phyloP scores from a whole-genome alignment of 2,888 invertebrate species.

The Acronicta psi region DNA sequence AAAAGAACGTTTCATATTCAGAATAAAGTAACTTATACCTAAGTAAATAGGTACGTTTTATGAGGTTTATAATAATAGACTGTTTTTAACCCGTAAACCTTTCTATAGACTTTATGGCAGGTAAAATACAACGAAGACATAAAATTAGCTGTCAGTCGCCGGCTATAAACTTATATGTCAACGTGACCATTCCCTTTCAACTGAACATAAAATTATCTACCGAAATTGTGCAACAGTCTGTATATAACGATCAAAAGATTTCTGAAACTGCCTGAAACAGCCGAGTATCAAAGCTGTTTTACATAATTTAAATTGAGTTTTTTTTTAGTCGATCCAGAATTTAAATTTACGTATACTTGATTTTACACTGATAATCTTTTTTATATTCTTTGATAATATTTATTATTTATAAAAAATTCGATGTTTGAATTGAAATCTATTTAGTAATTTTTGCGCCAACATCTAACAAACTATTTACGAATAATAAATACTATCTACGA shows the following conservation, averaged over 20 bases:
- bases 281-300: not conserved
- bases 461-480: no score
- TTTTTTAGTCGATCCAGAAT: no score
- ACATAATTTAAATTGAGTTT: not conserved
- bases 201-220: constrained; percentile 39
- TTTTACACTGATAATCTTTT: no score
- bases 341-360: no score
- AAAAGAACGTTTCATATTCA: no score
- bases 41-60: not conserved
- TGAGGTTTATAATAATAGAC: no score
- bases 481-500: no score
- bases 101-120: constrained; percentile 10
- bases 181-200: constrained; percentile 36
- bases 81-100: not conserved
- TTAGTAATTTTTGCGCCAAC: no score
- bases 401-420: no score
- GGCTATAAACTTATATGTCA: constrained; percentile 31
- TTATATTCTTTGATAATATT: no score
- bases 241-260: constrained; percentile 17
- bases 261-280: not conserved
- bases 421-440: no score
- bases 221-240: constrained; percentile 40
- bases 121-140: constrained; percentile 32
- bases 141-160: constrained; percentile 42
- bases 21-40: no score